Evolutionary conservation across 53 echinoderm and acorn worm genomes (phyloP).

Genomic region (Crossaster papposus): DNA sequence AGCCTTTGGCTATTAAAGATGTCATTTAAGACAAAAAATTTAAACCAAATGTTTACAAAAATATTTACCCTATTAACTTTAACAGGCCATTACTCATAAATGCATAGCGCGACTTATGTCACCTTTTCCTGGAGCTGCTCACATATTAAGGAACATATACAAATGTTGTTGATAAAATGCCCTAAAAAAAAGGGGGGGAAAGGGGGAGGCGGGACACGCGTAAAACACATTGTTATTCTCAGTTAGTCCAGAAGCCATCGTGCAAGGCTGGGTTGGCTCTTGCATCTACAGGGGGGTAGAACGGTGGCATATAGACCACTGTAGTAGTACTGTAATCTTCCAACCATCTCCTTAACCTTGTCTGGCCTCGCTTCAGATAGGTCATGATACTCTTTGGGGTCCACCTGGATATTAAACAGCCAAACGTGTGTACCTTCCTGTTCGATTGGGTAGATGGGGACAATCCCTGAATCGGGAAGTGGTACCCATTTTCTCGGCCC

Average conservation of each 20-base stretch:
- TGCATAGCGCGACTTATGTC: too few species aligned
- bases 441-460: constrained; percentile 27
- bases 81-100: too few species aligned
- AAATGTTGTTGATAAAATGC: too few species aligned
- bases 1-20: too few species aligned
- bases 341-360: constrained; percentile 68
- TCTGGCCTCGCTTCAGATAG: constrained; percentile 76
- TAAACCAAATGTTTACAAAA: too few species aligned
- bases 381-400: constrained; percentile 72
- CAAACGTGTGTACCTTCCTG: constrained; percentile 68
- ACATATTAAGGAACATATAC: too few species aligned
- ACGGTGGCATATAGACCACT: constrained; percentile 69
- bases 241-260: constrained; percentile 78
- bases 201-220: too few species aligned
- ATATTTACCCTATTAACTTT: too few species aligned
- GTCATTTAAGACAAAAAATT: too few species aligned
- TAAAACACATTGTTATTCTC: constrained; percentile 43
- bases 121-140: too few species aligned
- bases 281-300: constrained; percentile 69
- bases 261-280: constrained; percentile 75
- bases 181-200: too few species aligned
- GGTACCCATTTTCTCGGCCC: constrained; percentile 68
- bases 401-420: constrained; percentile 83
- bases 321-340: constrained; percentile 73
- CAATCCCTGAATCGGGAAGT: constrained; percentile 71